Evolutionary conservation across 2,113 vertebrate genomes (phyloP).

Genomic region (Neopipo cinnamomea): DNA sequence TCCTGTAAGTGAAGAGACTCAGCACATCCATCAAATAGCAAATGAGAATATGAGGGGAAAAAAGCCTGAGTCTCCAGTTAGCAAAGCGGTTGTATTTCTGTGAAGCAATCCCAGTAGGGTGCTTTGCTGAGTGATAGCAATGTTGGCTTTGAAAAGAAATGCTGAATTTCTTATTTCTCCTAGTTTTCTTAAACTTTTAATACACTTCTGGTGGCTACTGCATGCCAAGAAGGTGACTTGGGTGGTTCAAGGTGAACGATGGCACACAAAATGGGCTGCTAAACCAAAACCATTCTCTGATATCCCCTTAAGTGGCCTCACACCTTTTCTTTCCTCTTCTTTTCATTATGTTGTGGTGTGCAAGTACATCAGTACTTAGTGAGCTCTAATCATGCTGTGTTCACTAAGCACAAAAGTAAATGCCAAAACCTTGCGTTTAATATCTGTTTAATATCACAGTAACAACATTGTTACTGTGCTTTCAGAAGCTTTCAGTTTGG

Average conservation of each 20-base stretch:
- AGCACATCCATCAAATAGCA: not conserved
- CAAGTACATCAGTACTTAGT: not conserved
- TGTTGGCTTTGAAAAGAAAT: not conserved
- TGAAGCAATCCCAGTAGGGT: not conserved
- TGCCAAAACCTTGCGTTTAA: not conserved
- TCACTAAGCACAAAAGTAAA: not conserved
- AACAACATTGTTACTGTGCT: not conserved
- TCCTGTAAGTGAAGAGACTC: not conserved
- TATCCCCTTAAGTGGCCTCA: not conserved
- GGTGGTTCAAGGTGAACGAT: not conserved
- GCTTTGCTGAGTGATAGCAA: not conserved
- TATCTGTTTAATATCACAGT: not conserved
- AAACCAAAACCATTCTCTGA: not conserved
- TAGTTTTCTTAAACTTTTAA: not conserved
- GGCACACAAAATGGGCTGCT: not conserved
- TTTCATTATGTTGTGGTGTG: not conserved
- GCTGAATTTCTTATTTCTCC: not conserved
- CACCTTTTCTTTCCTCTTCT: not conserved
- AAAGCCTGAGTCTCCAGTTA: not conserved
- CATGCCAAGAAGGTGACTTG: not conserved
- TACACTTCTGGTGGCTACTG: not conserved
- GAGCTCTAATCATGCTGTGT: not conserved
- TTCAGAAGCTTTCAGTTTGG: not conserved
- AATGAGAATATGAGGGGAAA: not conserved
- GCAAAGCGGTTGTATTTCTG: not conserved